Base-by-base conservation (phyloP, 1,140 invertebrate genomes). In the Penaeus vannamei region DNA sequence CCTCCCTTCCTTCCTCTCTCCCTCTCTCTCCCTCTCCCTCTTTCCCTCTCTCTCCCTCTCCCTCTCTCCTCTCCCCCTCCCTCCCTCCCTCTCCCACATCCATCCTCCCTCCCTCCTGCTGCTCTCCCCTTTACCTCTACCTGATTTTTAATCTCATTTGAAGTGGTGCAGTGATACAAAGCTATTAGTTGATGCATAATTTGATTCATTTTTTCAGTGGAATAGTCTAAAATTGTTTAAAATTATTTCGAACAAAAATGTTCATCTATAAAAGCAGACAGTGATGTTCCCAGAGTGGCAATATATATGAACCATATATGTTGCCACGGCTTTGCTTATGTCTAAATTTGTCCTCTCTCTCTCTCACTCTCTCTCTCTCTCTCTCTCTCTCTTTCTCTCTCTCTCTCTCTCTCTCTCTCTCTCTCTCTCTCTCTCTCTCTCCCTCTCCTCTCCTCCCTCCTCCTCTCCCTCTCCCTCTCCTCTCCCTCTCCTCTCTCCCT, bases 391-490 rank as follows among this genome's bases (percentile, higher is more conserved):
- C 23, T 80, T 8, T 80, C 42, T 32, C 19, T 80, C 42, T 36
- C 23, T 80, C 42, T 80, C 42, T 32, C 42, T 32, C 36, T 26
- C 23, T 69, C 5, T 19, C 5, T 19, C 17, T 7, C 17, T 36
- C 5, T 80, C n/a, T 29, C 23, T 80, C 77, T 80, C 77, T 80
- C n/a, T 80, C 77, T 23, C 36, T 23, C 36, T 46, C 77, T 80
- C n/a, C 36, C 26, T 42, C 36, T 42, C 36, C 19, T 5, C 19
- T 5, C 19, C n/a, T 32, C 36, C 36, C 42, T 80, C 36, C 7
- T 17, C 10, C 23, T 3, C 8, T 10, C 3, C 23, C 8, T 36
- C 32, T 36, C 32, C 3, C 76, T 79, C 23, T 32, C 20, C 10
- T 8, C 10, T 8, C 8, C 32, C 8, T 10, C 10, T 3, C 10